Evolutionary conservation across 2,113 vertebrate genomes (phyloP), one percentile per base, ranked within the genome.

Genomic region (Larimichthys polyactis): DNA sequence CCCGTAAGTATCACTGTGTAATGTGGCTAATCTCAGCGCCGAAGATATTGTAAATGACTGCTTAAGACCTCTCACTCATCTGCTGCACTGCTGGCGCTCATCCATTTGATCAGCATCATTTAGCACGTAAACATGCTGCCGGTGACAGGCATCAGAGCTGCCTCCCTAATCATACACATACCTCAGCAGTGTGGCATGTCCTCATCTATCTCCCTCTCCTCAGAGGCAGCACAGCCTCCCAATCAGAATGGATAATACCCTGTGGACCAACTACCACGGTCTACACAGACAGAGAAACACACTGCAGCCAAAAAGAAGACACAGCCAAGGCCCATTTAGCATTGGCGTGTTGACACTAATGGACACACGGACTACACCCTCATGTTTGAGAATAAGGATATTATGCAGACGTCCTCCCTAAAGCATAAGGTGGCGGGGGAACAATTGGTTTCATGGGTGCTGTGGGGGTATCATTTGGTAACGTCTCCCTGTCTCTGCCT

Each of bases 181-280:
- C 73, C 81, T 92, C 89, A 78, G 82, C 75, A 29, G 77, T 57
- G 78, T 67, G 81, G 87, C 91, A 82, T 82, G 83, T 87, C 90
- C 90, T 90, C 92, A 89, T 94, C 94, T 87, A 93, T 94, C 92
- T 93, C 86, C 88, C 68, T 81, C 89, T 89, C 86, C 92, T 91
- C 87, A 85, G 91, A 89, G 90, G 88, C 91, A 86, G 83, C 75
- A 22, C 90, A 82, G 86, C 90, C 89, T 84, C 90, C 92, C 93
- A 87, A 92, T 94, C 92, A 94, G 89, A 94, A 92, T 87, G 90
- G 91, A 94, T 91, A 94, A 93, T 89, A 92, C 93, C 93, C 94
- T 82, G 89, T 82, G 94, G 94, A 92, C 92, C 92, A 93, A 93
- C 93, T 91, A 93, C 77, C 69, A 51, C 84, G 24, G 68, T 88